Evolutionary conservation across 2,113 vertebrate species (phyloP), one percentile per base, ranked within the genome.

Genomic region (Rynchops niger): DNA sequence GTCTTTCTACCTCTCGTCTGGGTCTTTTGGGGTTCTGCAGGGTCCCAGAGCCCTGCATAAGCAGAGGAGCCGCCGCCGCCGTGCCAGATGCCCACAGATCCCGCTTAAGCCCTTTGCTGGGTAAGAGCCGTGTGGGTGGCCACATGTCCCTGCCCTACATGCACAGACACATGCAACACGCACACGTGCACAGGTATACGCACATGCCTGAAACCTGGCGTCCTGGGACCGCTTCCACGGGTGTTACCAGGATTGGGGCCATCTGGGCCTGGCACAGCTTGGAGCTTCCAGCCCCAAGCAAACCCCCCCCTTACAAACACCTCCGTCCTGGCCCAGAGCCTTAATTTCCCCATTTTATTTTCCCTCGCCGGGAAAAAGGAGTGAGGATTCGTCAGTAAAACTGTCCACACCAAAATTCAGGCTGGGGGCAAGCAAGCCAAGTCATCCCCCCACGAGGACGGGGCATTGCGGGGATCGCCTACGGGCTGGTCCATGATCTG

Each of bases 21-120:
- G 22, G 12, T 19, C 72, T 70, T 34, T 58, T 11, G 76, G 55
- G 36, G 36, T 62, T 69, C 53, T 61, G 15, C 23, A 11, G 23
- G 34, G 30, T 27, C 38, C 34, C 34, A 7, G 12, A 69, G 40
- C 43, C 59, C 67, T 34, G 52, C 5, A 4, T 2, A 25, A 77
- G 58, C 3, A 0, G 36, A 30, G 53, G 40, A 78, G 69, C 81
- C 1, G 1, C 62, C 0, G 6, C 62, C 2, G 32, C 79, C 1
- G 11, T 4, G 15, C 76, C 94, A 84, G 93, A 70, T 84, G 65
- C 91, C 47, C 3, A 1, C 78, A 47, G 78, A 92, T 93, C 88
- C 84, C 1, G 3, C 32, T 96, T 95, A 96, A 97, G 73, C 50
- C 6, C 61, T 62, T 42, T 20, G 74, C 65, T 0, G 9, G 81